Evolutionary conservation across 2,113 vertebrate species (phyloP).

Genomic region (Mormoops blainvillei): DNA sequence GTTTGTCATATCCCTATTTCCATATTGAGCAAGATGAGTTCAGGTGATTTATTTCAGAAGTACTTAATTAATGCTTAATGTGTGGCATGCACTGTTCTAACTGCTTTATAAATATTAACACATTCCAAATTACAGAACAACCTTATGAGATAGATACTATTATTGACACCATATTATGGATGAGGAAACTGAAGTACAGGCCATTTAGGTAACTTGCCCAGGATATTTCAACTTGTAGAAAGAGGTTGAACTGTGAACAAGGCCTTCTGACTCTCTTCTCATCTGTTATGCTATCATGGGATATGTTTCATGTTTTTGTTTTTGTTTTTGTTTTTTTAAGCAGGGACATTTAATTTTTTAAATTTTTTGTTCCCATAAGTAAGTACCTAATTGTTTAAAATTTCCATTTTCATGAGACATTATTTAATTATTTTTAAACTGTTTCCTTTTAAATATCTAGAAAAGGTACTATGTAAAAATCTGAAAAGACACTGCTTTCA

Average conservation of each 20-base stretch:
- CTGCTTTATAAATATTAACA: slow-evolving; percentile 31
- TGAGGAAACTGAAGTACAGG: background rate
- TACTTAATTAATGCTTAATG: background rate
- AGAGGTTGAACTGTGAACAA: background rate
- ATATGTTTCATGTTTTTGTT: background rate
- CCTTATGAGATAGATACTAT: background rate
- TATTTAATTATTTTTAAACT: slow-evolving; percentile 15
- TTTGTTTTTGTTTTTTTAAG: background rate
- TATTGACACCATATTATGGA: background rate
- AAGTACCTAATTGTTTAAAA: background rate
- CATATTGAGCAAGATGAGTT: background rate
- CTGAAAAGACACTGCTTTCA: background rate
- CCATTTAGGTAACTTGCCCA: background rate
- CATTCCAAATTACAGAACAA: background rate
- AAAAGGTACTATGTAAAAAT: slow-evolving; percentile 20
- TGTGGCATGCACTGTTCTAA: background rate
- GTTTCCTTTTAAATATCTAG: background rate
- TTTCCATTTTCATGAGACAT: background rate
- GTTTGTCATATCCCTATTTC: background rate
- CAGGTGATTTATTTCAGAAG: slow-evolving; percentile 17
- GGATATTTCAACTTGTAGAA: background rate
- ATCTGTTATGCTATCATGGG: background rate
- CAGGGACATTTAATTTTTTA: background rate
- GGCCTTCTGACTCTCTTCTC: background rate
- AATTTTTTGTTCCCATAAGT: background rate